Conservation (phyloP, 2,113 vertebrate species). For the Phylloscopus trochilus region DNA sequence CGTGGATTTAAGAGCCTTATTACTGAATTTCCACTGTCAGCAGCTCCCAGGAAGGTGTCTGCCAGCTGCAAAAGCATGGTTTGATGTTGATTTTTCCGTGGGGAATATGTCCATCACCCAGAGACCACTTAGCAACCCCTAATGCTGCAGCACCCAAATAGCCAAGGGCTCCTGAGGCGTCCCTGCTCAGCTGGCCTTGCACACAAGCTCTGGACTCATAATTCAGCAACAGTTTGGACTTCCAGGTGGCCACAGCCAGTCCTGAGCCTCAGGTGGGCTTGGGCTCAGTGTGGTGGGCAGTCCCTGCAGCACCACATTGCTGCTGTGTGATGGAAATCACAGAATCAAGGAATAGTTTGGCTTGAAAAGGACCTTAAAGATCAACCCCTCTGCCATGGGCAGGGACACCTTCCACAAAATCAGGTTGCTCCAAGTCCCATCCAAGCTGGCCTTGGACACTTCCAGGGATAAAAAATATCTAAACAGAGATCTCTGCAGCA, state of each 20-base stretch:
- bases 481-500: background rate
- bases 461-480: background rate
- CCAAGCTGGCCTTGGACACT: too few species aligned
- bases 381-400: background rate
- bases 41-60: background rate
- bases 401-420: accelerated
- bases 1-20: background rate
- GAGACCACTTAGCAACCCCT: background rate
- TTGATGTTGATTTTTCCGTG: background rate
- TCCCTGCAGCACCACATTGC: background rate
- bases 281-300: accelerated
- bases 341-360: background rate
- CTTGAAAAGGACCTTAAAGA: background rate
- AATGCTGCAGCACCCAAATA: background rate
- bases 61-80: background rate
- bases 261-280: background rate
- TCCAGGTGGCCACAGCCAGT: background rate
- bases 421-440: background rate
- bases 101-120: background rate
- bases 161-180: background rate
- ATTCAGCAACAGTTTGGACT: background rate
- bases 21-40: background rate
- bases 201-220: accelerated
- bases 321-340: background rate
- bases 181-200: background rate